These are phyloP conservation scores for Imbricaverruca yamaguchii DNA, from an alignment of 2,888 invertebrate species.

Conservation along the genomic window DNA sequence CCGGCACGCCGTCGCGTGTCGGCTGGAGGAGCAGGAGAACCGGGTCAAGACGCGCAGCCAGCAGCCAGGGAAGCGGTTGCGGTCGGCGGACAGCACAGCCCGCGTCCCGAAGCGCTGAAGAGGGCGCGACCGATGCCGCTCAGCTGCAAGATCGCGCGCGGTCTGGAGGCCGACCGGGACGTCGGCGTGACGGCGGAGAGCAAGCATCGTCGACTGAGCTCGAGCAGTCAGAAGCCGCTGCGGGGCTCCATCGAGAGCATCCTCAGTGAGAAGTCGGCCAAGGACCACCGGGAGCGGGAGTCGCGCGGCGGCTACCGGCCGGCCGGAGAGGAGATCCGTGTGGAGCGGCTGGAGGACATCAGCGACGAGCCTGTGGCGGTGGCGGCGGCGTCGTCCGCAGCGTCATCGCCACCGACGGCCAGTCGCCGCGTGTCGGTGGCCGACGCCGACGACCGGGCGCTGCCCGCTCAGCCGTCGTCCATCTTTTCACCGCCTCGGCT, in stretches of 20 bases:
- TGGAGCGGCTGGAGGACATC: not conserved
- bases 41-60: conserved; percentile 16
- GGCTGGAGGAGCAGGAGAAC: conserved; percentile 20
- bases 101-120: not conserved
- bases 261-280: conserved; percentile 3
- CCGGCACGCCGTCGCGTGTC: not conserved
- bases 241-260: conserved; percentile 17
- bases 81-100: conserved; percentile 14
- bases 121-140: conserved; percentile 15
- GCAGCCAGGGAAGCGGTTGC: conserved; percentile 1
- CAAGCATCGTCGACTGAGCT: not conserved
- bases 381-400: not conserved
- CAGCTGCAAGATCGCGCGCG: conserved; percentile 4
- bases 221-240: not conserved
- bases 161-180: not conserved
- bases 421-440: no score
- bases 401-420: not conserved
- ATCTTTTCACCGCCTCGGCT: conserved; percentile 11
- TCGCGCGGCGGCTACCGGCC: not conserved
- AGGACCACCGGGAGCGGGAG: not conserved
- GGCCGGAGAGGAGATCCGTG: not conserved
- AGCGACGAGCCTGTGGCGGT: not conserved
- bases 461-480: not conserved
- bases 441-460: not conserved
- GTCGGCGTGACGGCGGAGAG: not conserved